These are phyloP conservation scores for Shinisaurus crocodilurus DNA, from an alignment of 2,113 vertebrate genomes.

Conservation along the genomic window DNA sequence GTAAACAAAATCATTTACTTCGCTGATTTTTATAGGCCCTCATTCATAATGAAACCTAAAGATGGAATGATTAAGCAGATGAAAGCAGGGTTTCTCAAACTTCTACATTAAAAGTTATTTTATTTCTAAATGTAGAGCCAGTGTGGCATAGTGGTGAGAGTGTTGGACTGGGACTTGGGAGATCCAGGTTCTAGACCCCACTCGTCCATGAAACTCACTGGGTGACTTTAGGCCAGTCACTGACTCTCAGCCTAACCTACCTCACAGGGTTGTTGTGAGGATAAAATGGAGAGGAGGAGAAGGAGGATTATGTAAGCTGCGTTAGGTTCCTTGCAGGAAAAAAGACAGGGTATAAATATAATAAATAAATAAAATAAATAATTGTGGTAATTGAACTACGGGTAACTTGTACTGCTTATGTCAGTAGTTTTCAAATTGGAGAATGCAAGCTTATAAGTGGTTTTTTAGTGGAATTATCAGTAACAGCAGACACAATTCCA, in stretches of 20 bases:
- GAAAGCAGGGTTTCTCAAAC: background rate
- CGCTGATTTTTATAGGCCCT: background rate
- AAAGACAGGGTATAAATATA: too few relatives aligned
- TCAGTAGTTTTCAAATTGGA: background rate
- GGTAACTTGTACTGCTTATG: background rate
- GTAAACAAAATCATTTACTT: background rate
- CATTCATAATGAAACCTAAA: background rate
- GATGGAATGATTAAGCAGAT: background rate
- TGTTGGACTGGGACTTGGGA: too few relatives aligned
- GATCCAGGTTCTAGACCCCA: too few relatives aligned
- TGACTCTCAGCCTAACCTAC: too few relatives aligned
- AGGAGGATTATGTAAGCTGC: too few relatives aligned
- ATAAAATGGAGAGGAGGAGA: too few relatives aligned
- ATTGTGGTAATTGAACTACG: background rate
- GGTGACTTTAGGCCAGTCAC: too few relatives aligned
- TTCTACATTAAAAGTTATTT: background rate
- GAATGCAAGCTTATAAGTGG: background rate
- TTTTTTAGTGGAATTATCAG: background rate
- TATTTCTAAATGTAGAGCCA: background rate
- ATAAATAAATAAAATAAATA: too few relatives aligned
- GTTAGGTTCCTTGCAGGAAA: too few relatives aligned
- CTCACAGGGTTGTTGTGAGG: too few relatives aligned
- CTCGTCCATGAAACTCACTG: too few relatives aligned
- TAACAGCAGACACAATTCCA: background rate
- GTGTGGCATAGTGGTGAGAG: too few relatives aligned